Evolutionary conservation across 2,888 invertebrate species (phyloP), one percentile per base, ranked within the genome.

Genomic region (Pinctada fucata): DNA sequence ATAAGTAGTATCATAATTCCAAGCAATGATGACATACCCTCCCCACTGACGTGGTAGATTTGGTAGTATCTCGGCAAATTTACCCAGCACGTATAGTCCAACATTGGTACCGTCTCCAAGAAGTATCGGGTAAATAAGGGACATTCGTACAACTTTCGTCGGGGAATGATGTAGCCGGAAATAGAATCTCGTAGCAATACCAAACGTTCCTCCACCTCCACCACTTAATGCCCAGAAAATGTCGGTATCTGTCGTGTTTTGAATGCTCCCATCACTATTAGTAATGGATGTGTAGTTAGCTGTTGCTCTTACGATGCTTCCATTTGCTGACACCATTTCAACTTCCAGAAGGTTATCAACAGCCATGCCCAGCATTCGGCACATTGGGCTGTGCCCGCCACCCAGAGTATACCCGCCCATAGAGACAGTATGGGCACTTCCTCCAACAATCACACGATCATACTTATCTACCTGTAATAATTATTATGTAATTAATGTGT

Each of bases 261-360:
- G 31, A 6, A 52, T 10, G 45, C 5, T 70, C 47, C 81, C 78
- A 52, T 80, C 65, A 3, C 31, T 0, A 8, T 71, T 58, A 2
- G 10, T 70, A 6, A 50, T 65, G 2, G 52, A 51, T 8, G 75
- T 81, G 3, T 58, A 63, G 13, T 58, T 68, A 1, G 49, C 63
- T n/a, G 67, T 69, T 0, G 73, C 75, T 48, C 51, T 64, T 3
- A 81, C 79, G 8, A 83, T 51, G 64, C 48, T 72, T 3, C 79
- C 79, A 71, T 84, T 72, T 31, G 78, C 74, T 8, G 78, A 66
- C 4, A 78, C 74, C 70, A 78, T 70, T 65, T 78, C 65, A 2
- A 86, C 74, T 74, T 85, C 83, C 2, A 89, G 72, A 0, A 87
- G 72, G 63, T 87, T 85, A 76, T 89, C 89, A 3, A 86, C 86